phyloP scores from a whole-genome alignment of 1,140 invertebrate species.

The Euwallacea similis region DNA sequence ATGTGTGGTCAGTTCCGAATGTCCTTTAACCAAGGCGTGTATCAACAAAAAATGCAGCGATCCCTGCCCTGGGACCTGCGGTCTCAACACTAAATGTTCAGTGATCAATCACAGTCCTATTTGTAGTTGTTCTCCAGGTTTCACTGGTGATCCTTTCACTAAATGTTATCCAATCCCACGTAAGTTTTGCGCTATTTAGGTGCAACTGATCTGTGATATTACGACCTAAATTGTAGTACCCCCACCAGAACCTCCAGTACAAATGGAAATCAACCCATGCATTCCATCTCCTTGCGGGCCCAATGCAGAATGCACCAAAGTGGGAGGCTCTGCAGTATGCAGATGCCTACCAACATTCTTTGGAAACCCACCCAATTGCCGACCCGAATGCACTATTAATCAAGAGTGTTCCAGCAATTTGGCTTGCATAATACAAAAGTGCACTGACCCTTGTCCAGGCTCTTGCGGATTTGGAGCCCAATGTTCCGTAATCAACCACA shows the following conservation, averaged over 20 bases:
- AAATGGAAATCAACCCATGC: slow-evolving; percentile 60
- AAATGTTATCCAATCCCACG: slow-evolving; percentile 60
- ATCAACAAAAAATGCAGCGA: slow-evolving; percentile 73
- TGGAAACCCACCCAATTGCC: slow-evolving; percentile 67
- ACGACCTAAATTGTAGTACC: slow-evolving; percentile 44
- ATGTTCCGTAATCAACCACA: slow-evolving; percentile 66
- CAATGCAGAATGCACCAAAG: slow-evolving; percentile 65
- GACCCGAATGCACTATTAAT: slow-evolving; percentile 68
- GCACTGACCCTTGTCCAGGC: slow-evolving; percentile 66
- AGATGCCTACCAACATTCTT: slow-evolving; percentile 63
- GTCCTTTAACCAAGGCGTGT: slow-evolving; percentile 71
- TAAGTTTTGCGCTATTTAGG: slow-evolving; percentile 51
- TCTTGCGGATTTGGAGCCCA: slow-evolving; percentile 64
- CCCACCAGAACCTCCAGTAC: slow-evolving; percentile 44
- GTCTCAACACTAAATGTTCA: slow-evolving; percentile 70
- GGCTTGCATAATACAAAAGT: slow-evolving; percentile 67
- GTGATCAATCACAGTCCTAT: slow-evolving; percentile 69
- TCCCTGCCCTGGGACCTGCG: slow-evolving; percentile 76
- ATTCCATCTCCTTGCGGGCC: slow-evolving; percentile 69
- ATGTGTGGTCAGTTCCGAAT: slow-evolving; percentile 81
- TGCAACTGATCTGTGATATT: not conserved
- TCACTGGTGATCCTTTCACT: slow-evolving; percentile 62
- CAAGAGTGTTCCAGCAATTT: slow-evolving; percentile 64
- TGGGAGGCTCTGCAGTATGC: slow-evolving; percentile 62
- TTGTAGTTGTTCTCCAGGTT: slow-evolving; percentile 58